Evolutionary conservation across 2,113 vertebrate species (phyloP), one percentile per base, ranked within the genome.

Genomic region (Elephantulus edwardii): DNA sequence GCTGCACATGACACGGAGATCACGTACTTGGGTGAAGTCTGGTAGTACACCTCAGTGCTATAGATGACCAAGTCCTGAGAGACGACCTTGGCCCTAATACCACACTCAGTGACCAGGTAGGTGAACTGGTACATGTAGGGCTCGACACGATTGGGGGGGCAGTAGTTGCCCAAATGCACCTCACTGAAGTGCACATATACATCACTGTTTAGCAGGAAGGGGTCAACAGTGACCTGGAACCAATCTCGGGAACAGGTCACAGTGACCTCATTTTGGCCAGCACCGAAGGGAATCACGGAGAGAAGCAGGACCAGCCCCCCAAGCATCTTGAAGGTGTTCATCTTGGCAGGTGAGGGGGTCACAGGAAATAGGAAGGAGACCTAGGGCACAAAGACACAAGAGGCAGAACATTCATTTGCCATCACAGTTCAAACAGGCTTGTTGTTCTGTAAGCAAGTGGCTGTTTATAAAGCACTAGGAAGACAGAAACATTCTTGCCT

Each of bases 81-180:
- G 82, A 95, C 0, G 3, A 58, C 91, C 79, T 93, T 95, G 70
- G 74, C 60, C 22, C 64, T 86, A 70, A 96, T 96, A 85, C 93
- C 95, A 77, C 96, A 96, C 91, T 96, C 94, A 0, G 75, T 94
- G 35, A 96, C 91, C 0, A 50, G 91, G 91, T 96, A 95, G 82
- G 78, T 91, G 40, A 96, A 96, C 78, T 88, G 82, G 58, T 95
- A 96, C 30, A 64, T 24, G 3, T 96, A 30, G 10, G 96, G 74
- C 58, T 62, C 35, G 46, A 96, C 46, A 0, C 92, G 46, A 76
- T 89, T 96, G 70, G 54, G 56, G 2, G 93, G 95, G 13, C 94
- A 96, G 33, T 93, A 95, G 19, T 54, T 78, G 33, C 96, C 95
- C 88, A 96, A n/a, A n/a, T 93, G 75, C 28, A 96, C 58, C 79